Evolutionary conservation across 2,113 vertebrate genomes (phyloP), one percentile per base, ranked within the genome.

Genomic region (Piprites chloris): DNA sequence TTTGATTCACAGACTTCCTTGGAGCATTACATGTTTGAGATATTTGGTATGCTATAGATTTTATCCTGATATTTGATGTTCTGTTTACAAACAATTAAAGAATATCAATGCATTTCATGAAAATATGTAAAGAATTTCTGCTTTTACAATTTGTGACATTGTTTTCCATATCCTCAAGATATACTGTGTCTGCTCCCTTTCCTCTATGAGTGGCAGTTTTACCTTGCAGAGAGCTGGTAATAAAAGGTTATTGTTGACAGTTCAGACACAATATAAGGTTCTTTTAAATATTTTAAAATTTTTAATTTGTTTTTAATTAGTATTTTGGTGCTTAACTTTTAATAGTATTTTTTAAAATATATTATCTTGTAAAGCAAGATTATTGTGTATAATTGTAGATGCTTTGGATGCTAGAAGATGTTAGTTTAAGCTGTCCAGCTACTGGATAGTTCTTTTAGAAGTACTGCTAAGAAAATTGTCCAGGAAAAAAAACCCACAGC

Each of bases 251-350:
- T 21, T 79, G 39, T 52, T 73, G 53, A 69, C 73, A 90, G 66
- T 81, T 95, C 69, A 74, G 24, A 73, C 77, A 76, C 19, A 90
- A 80, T 66, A 77, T 37, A 62, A 93, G 74, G 50, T 86, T 83
- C 39, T 89, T 85, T 84, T 59, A 86, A 85, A 77, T 21, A n/a
- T 55, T 33, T 73, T 33, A 84, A 91, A 35, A 86, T 55, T 14
- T 79, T 90, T 88, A 83, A 84, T 93, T 71, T 80, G 22, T 37
- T 92, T 92, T 91, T 91, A 84, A 91, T 84, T 89, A 79, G 19
- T 37, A 77, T 90, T 81, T 87, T 85, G 15, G 46, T 47, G 20
- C 42, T 86, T 75, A 76, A 41, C 15, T 84, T 80, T n/a, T 69
- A 89, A 66, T 35, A 63, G 27, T 10, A 78, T 80, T 90, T 92